Evolutionary conservation across 2,113 vertebrate species (phyloP), one percentile per base, ranked within the genome.

Genomic region (Miniopterus natalensis): DNA sequence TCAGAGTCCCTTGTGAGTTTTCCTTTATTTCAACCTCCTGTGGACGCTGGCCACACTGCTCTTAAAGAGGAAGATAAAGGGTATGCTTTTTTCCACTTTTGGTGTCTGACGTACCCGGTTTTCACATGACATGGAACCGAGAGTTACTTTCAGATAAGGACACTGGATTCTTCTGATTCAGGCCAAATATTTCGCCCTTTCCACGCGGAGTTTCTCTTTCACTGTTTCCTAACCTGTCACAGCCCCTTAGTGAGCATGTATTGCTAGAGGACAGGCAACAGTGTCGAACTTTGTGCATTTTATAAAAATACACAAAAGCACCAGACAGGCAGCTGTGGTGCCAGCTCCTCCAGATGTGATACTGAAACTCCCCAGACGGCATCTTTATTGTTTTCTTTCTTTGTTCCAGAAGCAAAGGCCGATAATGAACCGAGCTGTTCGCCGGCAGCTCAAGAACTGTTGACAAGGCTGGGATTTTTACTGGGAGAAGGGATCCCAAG

Each of bases 401-500:
- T 95, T 98, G 73, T 98, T 98, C 95, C 98, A 99, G 99, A 99
- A 98, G 98, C 98, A 97, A 99, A 99, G 95, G 96, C 98, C 20
- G 98, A 99, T 97, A 99, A 99, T 98, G 99, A 99, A 97, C 98
- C 98, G 11, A 98, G 98, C 98, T 99, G 99, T 99, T 99, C 99
- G 61, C 99, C 99, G 92, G 99, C 99, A 98, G 99, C 99, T 98
- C 99, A 99, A 98, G 99, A 99, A 98, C 97, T 99, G 99, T 99
- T 99, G 99, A 99, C 99, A 98, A 99, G 99, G 97, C 96, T 99
- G 98, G 99, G 99, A 80, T 99, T 99, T 98, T 99, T 99, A 97
- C 99, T 99, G 98, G 99, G 99, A 98, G 99, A 99, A 99, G 99
- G 99, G 95, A 99, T 99, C 98, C 99, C 99, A 93, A 98, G 99